A percentile compares a stretch with the other conserved stretches of the same genome.
Conservation (phyloP, 2,888 invertebrate genomes). For the Helleia helle region DNA sequence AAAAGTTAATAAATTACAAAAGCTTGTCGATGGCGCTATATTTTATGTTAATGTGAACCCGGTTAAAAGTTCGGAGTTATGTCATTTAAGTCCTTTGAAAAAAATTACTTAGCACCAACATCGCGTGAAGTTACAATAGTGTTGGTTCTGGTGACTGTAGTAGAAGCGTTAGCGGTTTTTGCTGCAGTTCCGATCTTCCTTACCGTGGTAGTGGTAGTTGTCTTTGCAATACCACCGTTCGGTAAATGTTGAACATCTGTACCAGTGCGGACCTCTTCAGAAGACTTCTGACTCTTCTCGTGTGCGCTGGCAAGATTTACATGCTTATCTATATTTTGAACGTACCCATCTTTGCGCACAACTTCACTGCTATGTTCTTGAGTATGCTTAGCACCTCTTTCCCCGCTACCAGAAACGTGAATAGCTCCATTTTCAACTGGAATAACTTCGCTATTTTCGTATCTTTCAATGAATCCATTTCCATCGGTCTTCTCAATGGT, state of each 20-base stretch:
- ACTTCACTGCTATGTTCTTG: constrained; percentile 42
- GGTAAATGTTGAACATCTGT: constrained; percentile 53
- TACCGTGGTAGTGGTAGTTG: constrained; percentile 58
- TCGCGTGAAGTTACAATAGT: constrained; percentile 57
- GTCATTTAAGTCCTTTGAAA: constrained; percentile 15
- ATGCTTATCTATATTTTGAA: constrained; percentile 44
- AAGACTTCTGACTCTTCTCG: constrained; percentile 42
- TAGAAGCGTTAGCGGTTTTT: constrained; percentile 47
- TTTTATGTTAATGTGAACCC: neutral
- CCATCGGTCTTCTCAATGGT: constrained; percentile 55
- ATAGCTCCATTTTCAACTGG: constrained; percentile 51
- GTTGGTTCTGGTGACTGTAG: constrained; percentile 46
- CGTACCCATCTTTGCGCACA: constrained; percentile 44
- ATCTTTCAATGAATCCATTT: constrained; percentile 43
- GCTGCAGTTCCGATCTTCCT: constrained; percentile 53
- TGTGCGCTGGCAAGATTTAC: constrained; percentile 45
- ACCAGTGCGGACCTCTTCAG: constrained; percentile 50
- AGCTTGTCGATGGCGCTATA: neutral
- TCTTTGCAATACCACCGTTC: constrained; percentile 53
- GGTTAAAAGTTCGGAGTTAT: neutral
- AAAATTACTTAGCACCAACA: constrained; percentile 47
- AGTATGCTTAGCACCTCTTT: constrained; percentile 36
- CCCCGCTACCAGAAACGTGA: constrained; percentile 42
- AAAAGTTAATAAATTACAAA: constrained; percentile 1
- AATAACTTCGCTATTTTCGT: constrained; percentile 46